These are phyloP conservation scores for Nowickia ferox DNA, from an alignment of 2,888 invertebrate species.

Conservation along the genomic window DNA sequence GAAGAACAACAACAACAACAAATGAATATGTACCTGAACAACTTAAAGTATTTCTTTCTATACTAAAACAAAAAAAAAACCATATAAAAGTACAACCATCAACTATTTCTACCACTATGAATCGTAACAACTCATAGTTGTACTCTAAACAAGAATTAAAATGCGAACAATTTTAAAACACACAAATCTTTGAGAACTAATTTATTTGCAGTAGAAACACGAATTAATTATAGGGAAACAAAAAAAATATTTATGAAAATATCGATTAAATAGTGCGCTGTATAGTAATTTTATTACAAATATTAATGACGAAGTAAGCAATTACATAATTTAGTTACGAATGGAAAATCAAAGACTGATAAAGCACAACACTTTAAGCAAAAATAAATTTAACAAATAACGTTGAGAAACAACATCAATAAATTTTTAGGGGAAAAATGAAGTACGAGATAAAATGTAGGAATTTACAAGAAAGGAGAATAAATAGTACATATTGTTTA, in stretches of 20 bases:
- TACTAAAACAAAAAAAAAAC: slow-evolving; percentile 51
- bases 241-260: slow-evolving; percentile 34
- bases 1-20: slow-evolving; percentile 62
- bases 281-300: slow-evolving; percentile 25
- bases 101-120: slow-evolving; percentile 29
- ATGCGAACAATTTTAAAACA: slow-evolving; percentile 30
- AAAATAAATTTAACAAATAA: slow-evolving; percentile 67
- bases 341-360: slow-evolving; percentile 69
- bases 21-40: slow-evolving; percentile 71
- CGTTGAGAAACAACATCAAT: slow-evolving; percentile 61
- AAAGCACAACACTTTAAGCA: slow-evolving; percentile 65
- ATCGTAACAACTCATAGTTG: slow-evolving; percentile 30
- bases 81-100: slow-evolving; percentile 62
- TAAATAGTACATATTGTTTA: slow-evolving; percentile 12
- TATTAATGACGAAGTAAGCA: slow-evolving; percentile 41
- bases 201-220: slow-evolving; percentile 35
- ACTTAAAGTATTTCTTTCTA: slow-evolving; percentile 68
- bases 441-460: slow-evolving; percentile 24
- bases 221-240: slow-evolving; percentile 49
- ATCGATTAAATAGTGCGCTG: slow-evolving; percentile 26
- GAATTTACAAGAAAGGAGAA: slow-evolving; percentile 4
- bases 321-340: slow-evolving; percentile 37
- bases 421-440: slow-evolving; percentile 26
- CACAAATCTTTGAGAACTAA: slow-evolving; percentile 18
- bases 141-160: slow-evolving; percentile 38